Evolutionary conservation across 2,797 vertebrate genomes (phyloP), one percentile per base, ranked within the genome.

Genomic region (Rhinichthys osculus): DNA sequence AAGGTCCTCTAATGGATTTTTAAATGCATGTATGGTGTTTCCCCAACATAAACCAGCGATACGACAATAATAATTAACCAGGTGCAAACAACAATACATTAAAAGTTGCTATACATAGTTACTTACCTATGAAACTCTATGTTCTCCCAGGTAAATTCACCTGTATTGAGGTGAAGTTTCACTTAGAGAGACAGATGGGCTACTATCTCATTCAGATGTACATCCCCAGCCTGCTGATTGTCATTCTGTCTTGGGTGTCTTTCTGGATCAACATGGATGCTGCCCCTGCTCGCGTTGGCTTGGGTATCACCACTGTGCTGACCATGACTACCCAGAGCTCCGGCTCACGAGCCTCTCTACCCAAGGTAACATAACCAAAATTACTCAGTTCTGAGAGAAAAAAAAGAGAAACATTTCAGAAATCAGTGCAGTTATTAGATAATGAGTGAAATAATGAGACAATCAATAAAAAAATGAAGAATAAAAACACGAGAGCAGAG

Each of bases 141-240:
- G 38, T 73, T 81, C n/a, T 59, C 23, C 27, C 87, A 98, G 97
- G 97, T 89, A 97, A 97, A 92, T 98, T 98, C 92, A 98, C 97
- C 88, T 98, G 97, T 92, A 98, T 98, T 0, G 97, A 98, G 91
- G 97, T 98, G 83, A 98, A 97, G 92, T 98, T 99, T 94, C 97
- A 98, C 92, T 92, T 99, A 92, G 97, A 98, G 89, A 92, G 97
- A 88, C 97, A 99, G 91, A 98, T 99, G 97, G 97, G 97, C 89
- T 98, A 98, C 93, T 98, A 98, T 91, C 92, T 98, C 92, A 98
- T 98, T 93, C 97, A 98, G 95, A 98, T 98, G 97, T 98, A 98
- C 94, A 98, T 98, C 89, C 97, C 97, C 67, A 98, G 97, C 84
- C 95, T 98, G 38, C 96, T 98, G 91, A 98, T 98, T 0, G 97